Evolutionary conservation across 1,140 invertebrate genomes (phyloP).

Genomic region (Drosophila azteca): DNA sequence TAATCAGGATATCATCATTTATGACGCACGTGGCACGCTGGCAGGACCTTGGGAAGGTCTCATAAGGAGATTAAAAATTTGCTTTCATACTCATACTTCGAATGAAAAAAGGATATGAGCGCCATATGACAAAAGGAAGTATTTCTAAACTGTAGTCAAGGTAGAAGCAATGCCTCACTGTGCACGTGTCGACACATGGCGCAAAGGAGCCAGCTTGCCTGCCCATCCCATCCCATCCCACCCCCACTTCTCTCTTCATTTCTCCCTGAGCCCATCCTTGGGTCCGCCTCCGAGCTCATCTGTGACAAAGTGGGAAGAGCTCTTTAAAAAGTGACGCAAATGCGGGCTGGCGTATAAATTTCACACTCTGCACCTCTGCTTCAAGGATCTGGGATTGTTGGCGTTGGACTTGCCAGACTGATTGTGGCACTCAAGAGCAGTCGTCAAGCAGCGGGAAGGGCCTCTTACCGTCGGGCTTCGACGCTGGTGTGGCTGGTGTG

Average conservation of each 20-base stretch:
- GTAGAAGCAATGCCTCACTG: too few relatives aligned
- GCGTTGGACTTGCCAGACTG: conserved; percentile 47
- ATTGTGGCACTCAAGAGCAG: conserved; percentile 59
- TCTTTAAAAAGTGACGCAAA: conserved; percentile 70
- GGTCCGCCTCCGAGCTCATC: conserved; percentile 17
- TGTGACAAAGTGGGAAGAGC: conserved; percentile 6
- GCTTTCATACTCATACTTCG: too few relatives aligned
- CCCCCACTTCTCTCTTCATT: neutral
- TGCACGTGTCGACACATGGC: too few relatives aligned
- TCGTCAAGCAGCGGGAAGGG: conserved; percentile 20
- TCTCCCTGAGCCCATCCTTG: conserved; percentile 5
- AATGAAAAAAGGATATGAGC: too few relatives aligned
- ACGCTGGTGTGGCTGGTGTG: conserved; percentile 12
- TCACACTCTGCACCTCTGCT: conserved; percentile 29
- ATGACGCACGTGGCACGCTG: too few relatives aligned
- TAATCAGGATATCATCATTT: too few relatives aligned
- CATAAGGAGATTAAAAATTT: too few relatives aligned
- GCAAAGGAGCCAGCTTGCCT: too few relatives aligned
- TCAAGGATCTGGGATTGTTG: conserved; percentile 6
- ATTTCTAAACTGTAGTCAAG: too few relatives aligned
- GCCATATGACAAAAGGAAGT: too few relatives aligned
- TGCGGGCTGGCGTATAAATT: conserved; percentile 48
- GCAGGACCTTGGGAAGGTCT: too few relatives aligned
- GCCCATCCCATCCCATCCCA: neutral
- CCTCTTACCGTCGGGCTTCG: neutral